Percentiles rank a stretch among this genome's conserved stretches.
Conservation (phyloP, 2,888 invertebrate species). For the Rhimphoctona megacephalus region DNA sequence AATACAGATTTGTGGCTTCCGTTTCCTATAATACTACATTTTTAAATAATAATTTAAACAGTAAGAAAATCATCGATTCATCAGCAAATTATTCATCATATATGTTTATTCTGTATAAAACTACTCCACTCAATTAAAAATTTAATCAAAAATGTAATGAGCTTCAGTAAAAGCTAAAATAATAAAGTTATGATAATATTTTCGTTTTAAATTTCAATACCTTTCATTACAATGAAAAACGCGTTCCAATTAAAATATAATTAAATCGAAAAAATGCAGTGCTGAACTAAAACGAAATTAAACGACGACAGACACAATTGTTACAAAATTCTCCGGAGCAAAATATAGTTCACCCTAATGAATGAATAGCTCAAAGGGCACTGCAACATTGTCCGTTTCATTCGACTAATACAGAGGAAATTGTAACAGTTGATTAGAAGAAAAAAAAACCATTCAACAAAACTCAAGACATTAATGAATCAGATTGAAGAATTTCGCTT, state of each 20-base stretch:
- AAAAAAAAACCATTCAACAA: not conserved
- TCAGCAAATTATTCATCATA: too few relatives aligned
- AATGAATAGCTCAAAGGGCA: not conserved
- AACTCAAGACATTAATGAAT: constrained; percentile 7
- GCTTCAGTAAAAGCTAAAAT: not conserved
- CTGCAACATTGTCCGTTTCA: not conserved
- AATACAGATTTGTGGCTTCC: not conserved
- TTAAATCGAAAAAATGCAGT: not conserved
- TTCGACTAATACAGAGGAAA: not conserved
- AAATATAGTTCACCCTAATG: not conserved
- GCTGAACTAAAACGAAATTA: not conserved
- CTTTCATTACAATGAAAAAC: not conserved
- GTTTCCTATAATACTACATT: not conserved
- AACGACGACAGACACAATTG: not conserved
- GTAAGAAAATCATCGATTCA: not conserved
- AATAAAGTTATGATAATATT: not conserved
- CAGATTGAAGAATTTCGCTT: constrained; percentile 2
- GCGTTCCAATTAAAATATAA: not conserved
- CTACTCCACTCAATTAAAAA: not conserved
- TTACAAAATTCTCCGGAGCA: not conserved
- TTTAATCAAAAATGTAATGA: not conserved
- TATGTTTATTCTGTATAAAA: not conserved
- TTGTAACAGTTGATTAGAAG: not conserved
- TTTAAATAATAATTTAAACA: not conserved
- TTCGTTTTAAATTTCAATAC: not conserved